phyloP scores from a whole-genome alignment of 2,888 invertebrate species.

The Odontocerum albicorne region DNA sequence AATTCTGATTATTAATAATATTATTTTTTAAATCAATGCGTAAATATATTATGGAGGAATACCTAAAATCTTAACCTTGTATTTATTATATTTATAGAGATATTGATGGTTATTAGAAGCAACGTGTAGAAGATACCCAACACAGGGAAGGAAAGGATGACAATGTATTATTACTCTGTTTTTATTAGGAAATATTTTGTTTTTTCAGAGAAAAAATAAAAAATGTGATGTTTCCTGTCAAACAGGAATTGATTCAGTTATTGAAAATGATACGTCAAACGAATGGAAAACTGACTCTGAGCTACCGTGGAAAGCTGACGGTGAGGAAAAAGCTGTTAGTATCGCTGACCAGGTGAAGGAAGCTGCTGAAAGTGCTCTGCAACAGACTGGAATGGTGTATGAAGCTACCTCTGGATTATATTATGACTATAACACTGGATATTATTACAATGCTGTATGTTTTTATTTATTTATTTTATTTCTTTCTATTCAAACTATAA shows the following conservation, averaged over 20 bases:
- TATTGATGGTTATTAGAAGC: too few relatives aligned
- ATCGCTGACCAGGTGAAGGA: constrained; percentile 77
- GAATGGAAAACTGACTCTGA: constrained; percentile 7
- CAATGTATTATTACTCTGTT: too few relatives aligned
- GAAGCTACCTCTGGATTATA: constrained; percentile 86
- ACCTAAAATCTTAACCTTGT: too few relatives aligned
- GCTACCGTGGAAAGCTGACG: constrained; percentile 6
- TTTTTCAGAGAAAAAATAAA: constrained; percentile 2
- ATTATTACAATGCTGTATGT: constrained; percentile 87
- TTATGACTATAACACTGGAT: constrained; percentile 85
- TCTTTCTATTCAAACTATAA: too few relatives aligned
- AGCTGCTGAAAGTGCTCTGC: constrained; percentile 72
- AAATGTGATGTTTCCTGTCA: constrained; percentile 22
- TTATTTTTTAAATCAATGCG: too few relatives aligned
- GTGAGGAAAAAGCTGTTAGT: constrained; percentile 41
- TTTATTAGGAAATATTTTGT: too few relatives aligned
- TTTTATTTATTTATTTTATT: constrained; percentile 1
- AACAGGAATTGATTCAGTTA: constrained; percentile 36
- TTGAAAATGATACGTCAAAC: constrained; percentile 37
- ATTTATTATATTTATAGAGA: too few relatives aligned
- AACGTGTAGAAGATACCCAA: too few relatives aligned
- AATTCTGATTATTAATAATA: too few relatives aligned
- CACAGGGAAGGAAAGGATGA: too few relatives aligned
- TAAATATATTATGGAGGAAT: too few relatives aligned
- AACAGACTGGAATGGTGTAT: constrained; percentile 79